Evolutionary conservation across 2,113 vertebrate species (phyloP).

Genomic region (Nycticebus coucang): DNA sequence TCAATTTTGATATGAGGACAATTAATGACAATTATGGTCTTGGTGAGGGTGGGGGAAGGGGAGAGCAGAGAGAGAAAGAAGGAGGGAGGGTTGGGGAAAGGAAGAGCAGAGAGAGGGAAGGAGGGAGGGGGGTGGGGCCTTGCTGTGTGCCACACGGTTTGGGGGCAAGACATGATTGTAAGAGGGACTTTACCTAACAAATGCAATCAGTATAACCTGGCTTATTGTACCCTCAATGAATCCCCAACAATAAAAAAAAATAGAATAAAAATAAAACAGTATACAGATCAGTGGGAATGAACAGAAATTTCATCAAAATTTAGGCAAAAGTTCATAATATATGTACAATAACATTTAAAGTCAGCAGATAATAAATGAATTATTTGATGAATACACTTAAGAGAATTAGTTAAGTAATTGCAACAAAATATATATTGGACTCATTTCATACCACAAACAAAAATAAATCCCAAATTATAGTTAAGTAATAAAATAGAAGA

Average conservation of each 20-base stretch:
- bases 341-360: not conserved
- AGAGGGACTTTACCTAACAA: too few relatives aligned
- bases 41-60: too few relatives aligned
- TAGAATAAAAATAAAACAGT: not conserved
- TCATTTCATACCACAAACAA: not conserved
- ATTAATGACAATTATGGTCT: too few relatives aligned
- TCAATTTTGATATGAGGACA: too few relatives aligned
- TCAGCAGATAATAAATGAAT: not conserved
- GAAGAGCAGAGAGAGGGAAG: too few relatives aligned
- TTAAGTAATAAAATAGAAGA: not conserved
- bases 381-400: conserved; percentile 5
- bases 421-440: not conserved
- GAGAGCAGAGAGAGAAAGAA: too few relatives aligned
- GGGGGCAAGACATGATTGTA: too few relatives aligned
- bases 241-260: not conserved
- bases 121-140: too few relatives aligned
- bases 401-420: not conserved
- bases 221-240: too few relatives aligned
- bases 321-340: not conserved
- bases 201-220: too few relatives aligned
- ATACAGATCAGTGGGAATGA: not conserved
- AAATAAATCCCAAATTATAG: conserved; percentile 19
- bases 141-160: too few relatives aligned
- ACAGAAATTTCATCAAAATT: not conserved
- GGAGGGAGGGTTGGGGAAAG: too few relatives aligned